These are phyloP conservation scores for Drosophila subobscura DNA, from an alignment of 1,140 invertebrate genomes.

Conservation along the genomic window DNA sequence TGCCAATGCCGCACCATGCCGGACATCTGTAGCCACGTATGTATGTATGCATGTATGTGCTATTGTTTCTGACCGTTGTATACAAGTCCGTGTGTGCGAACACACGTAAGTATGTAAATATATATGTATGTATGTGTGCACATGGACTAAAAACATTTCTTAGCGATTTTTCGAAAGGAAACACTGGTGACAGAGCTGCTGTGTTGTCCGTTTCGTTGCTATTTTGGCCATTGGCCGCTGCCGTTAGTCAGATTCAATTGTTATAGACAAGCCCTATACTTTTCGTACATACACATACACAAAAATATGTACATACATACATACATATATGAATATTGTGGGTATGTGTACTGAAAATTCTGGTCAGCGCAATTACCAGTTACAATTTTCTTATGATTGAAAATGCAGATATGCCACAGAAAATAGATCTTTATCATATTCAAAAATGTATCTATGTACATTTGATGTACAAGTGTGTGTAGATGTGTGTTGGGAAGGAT, in stretches of 20 bases:
- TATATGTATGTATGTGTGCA: conserved; percentile 26
- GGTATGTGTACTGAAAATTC: too few species aligned
- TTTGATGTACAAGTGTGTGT: too few species aligned
- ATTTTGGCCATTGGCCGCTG: conserved; percentile 44
- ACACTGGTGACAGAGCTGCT: conserved; percentile 45
- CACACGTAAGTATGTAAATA: conserved; percentile 7
- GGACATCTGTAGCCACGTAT: conserved; percentile 35
- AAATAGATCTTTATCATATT: too few species aligned
- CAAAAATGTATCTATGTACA: too few species aligned
- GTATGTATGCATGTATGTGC: conserved; percentile 13
- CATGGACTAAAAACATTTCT: conserved; percentile 71
- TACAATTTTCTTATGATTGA: too few species aligned
- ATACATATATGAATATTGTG: too few species aligned
- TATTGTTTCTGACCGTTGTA: conserved; percentile 49
- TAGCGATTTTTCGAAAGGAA: conserved; percentile 54
- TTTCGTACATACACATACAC: not conserved
- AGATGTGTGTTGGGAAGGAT: too few species aligned
- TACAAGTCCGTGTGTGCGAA: conserved; percentile 22
- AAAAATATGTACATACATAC: too few species aligned
- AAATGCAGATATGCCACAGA: too few species aligned
- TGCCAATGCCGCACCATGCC: conserved; percentile 44
- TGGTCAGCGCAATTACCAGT: too few species aligned
- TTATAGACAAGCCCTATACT: conserved; percentile 4
- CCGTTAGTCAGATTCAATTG: conserved; percentile 37
- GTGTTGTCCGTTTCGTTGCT: conserved; percentile 50